Evolutionary conservation across 2,797 vertebrate genomes (phyloP).

Genomic region (Urosaurus nigricauda): DNA sequence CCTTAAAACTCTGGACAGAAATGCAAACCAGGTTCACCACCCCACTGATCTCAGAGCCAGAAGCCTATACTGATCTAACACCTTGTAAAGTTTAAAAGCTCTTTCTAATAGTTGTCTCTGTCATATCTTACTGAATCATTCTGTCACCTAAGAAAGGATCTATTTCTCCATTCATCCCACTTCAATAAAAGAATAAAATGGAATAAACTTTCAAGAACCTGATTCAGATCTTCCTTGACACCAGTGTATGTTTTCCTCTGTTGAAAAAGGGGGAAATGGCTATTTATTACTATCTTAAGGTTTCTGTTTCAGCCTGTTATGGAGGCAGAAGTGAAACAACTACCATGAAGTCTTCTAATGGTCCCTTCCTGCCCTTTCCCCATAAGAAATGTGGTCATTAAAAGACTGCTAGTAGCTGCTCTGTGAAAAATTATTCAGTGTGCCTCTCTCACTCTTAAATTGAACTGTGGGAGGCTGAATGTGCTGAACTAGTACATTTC

Average conservation of each 20-base stretch:
- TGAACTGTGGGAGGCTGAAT: constrained; percentile 78
- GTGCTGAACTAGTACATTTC: constrained; percentile 81
- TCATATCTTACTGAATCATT: neutral
- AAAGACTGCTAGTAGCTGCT: constrained; percentile 52
- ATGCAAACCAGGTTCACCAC: too few species aligned
- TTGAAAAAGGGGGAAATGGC: neutral
- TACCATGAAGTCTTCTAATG: neutral
- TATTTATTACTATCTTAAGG: neutral
- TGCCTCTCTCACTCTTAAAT: constrained; percentile 73
- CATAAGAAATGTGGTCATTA: constrained; percentile 55
- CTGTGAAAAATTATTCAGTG: constrained; percentile 57
- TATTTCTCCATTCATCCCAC: neutral
- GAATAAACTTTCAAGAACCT: neutral
- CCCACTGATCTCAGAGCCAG: too few species aligned
- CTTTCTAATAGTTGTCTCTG: neutral
- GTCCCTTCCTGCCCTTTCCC: neutral
- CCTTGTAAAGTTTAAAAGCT: neutral
- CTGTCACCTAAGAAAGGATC: neutral
- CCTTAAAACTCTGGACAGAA: too few species aligned
- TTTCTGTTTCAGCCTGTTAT: neutral
- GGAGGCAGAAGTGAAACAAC: neutral
- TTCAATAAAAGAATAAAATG: neutral
- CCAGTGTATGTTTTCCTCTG: neutral
- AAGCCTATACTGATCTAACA: neutral
- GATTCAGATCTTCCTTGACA: neutral